Evolutionary conservation across 2,888 invertebrate genomes (phyloP).

Genomic region (Acleris cristana): DNA sequence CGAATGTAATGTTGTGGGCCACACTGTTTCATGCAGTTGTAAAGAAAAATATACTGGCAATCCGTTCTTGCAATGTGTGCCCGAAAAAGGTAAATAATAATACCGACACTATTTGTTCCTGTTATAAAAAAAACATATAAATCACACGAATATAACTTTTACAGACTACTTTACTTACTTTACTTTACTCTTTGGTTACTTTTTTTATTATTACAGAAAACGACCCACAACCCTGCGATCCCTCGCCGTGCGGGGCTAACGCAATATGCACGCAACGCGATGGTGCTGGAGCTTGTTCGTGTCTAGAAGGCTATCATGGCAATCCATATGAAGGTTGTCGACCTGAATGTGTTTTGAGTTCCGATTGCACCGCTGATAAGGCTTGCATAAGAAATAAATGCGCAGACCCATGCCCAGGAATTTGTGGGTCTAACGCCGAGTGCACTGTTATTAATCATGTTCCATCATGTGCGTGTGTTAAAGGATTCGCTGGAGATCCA

Average conservation of each 20-base stretch:
- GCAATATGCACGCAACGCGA: constrained; percentile 90
- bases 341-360: constrained; percentile 93
- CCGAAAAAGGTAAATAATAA: constrained; percentile 74
- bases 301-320: constrained; percentile 91
- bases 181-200: too few relatives aligned
- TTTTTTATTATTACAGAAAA: constrained; percentile 71
- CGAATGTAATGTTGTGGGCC: constrained; percentile 90
- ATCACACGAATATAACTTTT: constrained; percentile 7
- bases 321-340: constrained; percentile 94
- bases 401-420: constrained; percentile 92
- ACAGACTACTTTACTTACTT: too few relatives aligned
- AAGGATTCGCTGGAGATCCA: constrained; percentile 90
- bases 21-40: constrained; percentile 92
- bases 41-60: constrained; percentile 90
- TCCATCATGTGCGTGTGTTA: constrained; percentile 91
- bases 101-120: neutral
- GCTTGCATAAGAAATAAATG: constrained; percentile 94
- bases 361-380: constrained; percentile 92
- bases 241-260: constrained; percentile 94
- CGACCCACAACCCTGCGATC: constrained; percentile 89
- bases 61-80: constrained; percentile 91
- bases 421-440: constrained; percentile 92
- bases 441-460: constrained; percentile 93
- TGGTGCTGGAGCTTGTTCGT: constrained; percentile 91
- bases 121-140: neutral